Conservation (phyloP, 2,113 vertebrate genomes). For the Dasyornis broadbenti region DNA sequence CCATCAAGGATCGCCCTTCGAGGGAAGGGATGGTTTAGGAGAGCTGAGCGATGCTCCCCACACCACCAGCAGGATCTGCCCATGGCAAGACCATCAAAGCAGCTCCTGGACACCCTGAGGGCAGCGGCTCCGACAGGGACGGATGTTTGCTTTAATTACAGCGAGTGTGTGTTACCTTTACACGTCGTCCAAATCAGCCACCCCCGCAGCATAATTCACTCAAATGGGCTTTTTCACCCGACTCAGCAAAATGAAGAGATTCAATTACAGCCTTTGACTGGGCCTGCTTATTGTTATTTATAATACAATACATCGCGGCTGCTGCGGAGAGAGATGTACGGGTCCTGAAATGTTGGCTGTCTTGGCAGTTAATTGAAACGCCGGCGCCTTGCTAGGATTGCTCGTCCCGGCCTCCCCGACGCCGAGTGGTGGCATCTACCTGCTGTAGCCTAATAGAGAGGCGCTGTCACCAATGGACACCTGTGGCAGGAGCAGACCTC, state of each 20-base stretch:
- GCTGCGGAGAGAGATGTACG: slow-evolving; percentile 15
- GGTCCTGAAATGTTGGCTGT: background rate
- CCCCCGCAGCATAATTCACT: background rate
- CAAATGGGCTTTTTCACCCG: slow-evolving; percentile 11
- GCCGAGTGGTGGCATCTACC: background rate
- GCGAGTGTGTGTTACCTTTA: background rate
- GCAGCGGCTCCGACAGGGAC: background rate
- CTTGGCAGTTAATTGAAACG: slow-evolving; percentile 23
- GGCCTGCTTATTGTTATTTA: slow-evolving; percentile 67
- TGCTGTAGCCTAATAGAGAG: background rate
- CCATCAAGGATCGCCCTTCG: background rate
- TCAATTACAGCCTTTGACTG: slow-evolving; percentile 63
- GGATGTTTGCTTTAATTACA: background rate
- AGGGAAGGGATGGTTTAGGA: background rate
- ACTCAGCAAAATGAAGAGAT: slow-evolving; percentile 70
- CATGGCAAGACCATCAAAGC: background rate
- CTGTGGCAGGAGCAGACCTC: slow-evolving; percentile 1
- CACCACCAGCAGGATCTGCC: background rate
- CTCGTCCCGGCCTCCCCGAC: background rate
- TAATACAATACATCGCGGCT: slow-evolving; percentile 40
- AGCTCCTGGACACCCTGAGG: background rate
- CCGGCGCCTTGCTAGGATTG: background rate
- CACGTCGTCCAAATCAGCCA: background rate
- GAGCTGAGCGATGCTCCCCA: background rate
- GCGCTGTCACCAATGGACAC: background rate